Percentiles rank a stretch among this genome's conserved stretches.
phyloP scores from a whole-genome alignment of 2,113 vertebrate species.

The Eptatretus burgeri region DNA sequence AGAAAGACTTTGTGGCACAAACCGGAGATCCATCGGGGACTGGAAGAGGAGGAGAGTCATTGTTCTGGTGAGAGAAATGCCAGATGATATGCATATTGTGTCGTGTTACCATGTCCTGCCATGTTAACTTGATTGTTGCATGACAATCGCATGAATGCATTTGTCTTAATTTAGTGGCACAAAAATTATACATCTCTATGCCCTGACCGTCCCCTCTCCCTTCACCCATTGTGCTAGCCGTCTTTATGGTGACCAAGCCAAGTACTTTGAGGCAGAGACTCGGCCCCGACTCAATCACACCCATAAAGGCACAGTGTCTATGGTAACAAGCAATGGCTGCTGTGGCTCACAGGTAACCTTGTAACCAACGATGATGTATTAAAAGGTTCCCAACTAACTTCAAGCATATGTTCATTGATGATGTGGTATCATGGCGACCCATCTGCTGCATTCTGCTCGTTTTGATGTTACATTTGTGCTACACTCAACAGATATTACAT shows the following conservation, averaged over 20 bases:
- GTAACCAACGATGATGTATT: neutral
- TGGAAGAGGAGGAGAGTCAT: slow-evolving; percentile 64
- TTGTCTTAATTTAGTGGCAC: too few relatives aligned
- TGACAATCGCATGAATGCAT: too few relatives aligned
- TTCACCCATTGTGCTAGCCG: slow-evolving; percentile 22
- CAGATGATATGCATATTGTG: too few relatives aligned
- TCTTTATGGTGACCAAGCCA: slow-evolving; percentile 76
- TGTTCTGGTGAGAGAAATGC: slow-evolving; percentile 32
- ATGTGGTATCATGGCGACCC: too few relatives aligned
- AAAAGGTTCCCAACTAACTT: neutral
- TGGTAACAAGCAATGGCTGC: slow-evolving; percentile 64
- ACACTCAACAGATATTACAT: too few relatives aligned
- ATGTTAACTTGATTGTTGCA: too few relatives aligned
- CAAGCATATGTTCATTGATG: neutral
- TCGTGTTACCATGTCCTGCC: too few relatives aligned
- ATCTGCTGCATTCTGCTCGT: too few relatives aligned
- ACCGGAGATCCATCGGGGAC: slow-evolving; percentile 71
- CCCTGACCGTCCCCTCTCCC: too few relatives aligned
- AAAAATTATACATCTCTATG: too few relatives aligned
- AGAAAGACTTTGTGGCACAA: slow-evolving; percentile 85
- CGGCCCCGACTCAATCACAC: slow-evolving; percentile 70
- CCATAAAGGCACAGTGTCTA: slow-evolving; percentile 70
- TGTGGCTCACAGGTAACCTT: slow-evolving; percentile 69
- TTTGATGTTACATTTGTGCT: too few relatives aligned
- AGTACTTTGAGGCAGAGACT: slow-evolving; percentile 69